Evolutionary conservation across 2,888 invertebrate genomes (phyloP), one percentile per base, ranked within the genome.

Genomic region (Cerastoderma edule): DNA sequence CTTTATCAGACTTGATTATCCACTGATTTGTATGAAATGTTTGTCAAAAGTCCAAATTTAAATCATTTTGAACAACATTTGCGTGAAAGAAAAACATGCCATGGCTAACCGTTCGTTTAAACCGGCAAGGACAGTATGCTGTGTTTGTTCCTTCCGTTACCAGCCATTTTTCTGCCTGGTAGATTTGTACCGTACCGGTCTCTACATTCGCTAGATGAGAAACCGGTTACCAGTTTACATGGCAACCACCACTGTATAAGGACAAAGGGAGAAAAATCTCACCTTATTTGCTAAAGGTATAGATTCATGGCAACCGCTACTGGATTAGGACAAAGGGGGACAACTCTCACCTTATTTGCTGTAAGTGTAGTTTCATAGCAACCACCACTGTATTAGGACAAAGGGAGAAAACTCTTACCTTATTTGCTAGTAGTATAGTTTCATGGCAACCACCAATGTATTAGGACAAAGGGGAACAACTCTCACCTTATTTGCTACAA

Each of bases 401-500:
- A 44, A 10, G 10, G 44, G 10, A 44, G 10, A 13, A 44, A 44
- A 44, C 10, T 44, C 19, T 10, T 44, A 44, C 19, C 19, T n/a
- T n/a, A n/a, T 44, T 13, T 44, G 10, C 10, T 44, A 44, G 16
- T 44, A 44, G 44, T 16, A 44, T 13, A 44, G 10, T 10, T 44
- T 13, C 44, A 44, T 16, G 44, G 10, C 44, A 44, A 44, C 44
- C 44, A 44, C 44, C 10, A 44, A 44, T 13, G 10, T 10, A 13
- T 44, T 44, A 44, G 44, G 10, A 44, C 16, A 44, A 19, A 53
- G n/a, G n/a, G n/a, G n/a, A n/a, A n/a, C n/a, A n/a, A 10, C n/a
- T 30, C 67, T 54, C 39, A 78, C 81, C 71, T 81, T 81, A 53
- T 81, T 81, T 4, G 81, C 81, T 1, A 91, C 87, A 0, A 91